Conservation (phyloP, 2,113 vertebrate genomes). For the Tetrao urogallus region DNA sequence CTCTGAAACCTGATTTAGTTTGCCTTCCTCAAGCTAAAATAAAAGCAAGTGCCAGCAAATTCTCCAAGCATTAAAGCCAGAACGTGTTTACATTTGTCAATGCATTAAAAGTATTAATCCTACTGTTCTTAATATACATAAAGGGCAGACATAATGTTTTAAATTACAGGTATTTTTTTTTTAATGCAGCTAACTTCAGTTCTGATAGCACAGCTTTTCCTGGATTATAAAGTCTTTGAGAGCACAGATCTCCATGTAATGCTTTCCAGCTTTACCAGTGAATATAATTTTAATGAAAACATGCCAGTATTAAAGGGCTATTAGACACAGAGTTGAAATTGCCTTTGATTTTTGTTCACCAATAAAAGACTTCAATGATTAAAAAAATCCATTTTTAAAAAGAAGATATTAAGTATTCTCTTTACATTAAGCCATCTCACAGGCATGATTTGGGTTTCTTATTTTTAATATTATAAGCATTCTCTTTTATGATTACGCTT, state of each 20-base stretch:
- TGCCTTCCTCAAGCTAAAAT: constrained; percentile 43
- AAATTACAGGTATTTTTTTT: constrained; percentile 30
- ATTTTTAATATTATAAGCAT: constrained; percentile 29
- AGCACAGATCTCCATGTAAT: constrained; percentile 55
- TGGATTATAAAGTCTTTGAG: constrained; percentile 65
- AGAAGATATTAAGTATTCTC: constrained; percentile 42
- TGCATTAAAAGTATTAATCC: constrained; percentile 42
- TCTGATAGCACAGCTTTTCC: constrained; percentile 65
- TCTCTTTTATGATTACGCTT: constrained; percentile 35
- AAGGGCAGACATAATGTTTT: not conserved
- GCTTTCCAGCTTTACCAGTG: constrained; percentile 52
- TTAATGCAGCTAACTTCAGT: constrained; percentile 45
- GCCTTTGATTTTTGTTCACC: constrained; percentile 75
- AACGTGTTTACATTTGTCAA: constrained; percentile 36
- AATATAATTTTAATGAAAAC: constrained; percentile 75
- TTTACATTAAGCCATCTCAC: constrained; percentile 39
- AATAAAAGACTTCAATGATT: constrained; percentile 28
- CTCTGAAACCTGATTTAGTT: constrained; percentile 46
- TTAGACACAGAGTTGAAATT: constrained; percentile 59
- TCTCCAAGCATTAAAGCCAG: not conserved
- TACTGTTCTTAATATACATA: not conserved
- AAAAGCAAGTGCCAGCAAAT: constrained; percentile 46
- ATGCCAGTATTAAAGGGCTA: constrained; percentile 62
- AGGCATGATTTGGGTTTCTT: constrained; percentile 18
- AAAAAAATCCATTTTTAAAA: constrained; percentile 41